These are phyloP conservation scores for Noctilio leporinus DNA, from an alignment of 2,113 vertebrate species.

Conservation along the genomic window DNA sequence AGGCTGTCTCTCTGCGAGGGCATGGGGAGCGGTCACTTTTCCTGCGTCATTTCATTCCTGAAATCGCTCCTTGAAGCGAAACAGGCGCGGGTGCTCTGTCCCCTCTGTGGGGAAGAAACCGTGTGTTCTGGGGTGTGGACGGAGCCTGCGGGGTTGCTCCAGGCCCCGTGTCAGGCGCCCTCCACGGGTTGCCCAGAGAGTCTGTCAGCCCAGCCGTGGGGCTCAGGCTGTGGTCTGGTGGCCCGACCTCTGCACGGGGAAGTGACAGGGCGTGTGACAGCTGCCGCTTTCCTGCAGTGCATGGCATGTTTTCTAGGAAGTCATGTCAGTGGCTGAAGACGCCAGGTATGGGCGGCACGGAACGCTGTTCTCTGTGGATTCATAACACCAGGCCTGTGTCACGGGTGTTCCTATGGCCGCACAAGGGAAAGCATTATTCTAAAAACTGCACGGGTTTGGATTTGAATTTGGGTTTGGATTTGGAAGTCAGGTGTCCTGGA, in stretches of 20 bases:
- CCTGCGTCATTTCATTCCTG: background rate
- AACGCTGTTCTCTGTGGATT: background rate
- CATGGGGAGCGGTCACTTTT: background rate
- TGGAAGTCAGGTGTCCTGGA: background rate
- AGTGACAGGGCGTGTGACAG: too few species aligned
- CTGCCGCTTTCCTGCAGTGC: too few species aligned
- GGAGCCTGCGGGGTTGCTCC: background rate
- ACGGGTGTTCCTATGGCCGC: background rate
- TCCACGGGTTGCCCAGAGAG: background rate
- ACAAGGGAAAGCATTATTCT: background rate
- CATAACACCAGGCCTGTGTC: background rate
- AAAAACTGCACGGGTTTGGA: background rate
- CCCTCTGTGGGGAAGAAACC: background rate
- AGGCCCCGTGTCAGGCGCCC: fast-evolving
- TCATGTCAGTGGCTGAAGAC: background rate
- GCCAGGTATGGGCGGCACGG: background rate
- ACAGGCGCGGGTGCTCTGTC: background rate
- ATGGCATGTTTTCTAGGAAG: background rate
- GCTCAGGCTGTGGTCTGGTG: too few species aligned
- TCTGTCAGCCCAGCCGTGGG: background rate
- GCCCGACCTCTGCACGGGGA: background rate
- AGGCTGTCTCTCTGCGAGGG: background rate
- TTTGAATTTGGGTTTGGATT: too few species aligned
- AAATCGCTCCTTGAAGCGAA: background rate
- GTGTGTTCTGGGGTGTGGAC: background rate